Evolutionary conservation across 2,888 invertebrate genomes (phyloP), one percentile per base, ranked within the genome.

Genomic region (Mallateleia sp.): DNA sequence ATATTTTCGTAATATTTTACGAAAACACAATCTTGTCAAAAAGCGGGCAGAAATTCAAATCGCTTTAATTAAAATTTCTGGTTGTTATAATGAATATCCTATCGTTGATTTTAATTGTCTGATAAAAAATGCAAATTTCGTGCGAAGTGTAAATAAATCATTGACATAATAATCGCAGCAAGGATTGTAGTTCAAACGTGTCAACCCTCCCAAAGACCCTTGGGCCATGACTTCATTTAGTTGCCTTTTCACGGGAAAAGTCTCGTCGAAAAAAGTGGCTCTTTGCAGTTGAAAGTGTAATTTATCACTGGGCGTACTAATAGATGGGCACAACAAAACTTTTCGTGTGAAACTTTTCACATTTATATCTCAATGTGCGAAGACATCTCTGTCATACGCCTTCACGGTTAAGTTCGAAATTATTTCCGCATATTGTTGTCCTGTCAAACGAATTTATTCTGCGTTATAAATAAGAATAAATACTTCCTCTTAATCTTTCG

Each of bases 291-390:
- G 56, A 85, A 67, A 72, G 64, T 20, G 67, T 50, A 67, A 79
- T 85, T 85, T 79, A 79, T 85, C 77, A 74, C 67, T 20, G 42
- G 14, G 32, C 14, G 24, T 64, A 54, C 71, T 85, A 79, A 85
- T 85, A 79, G 60, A 85, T 74, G 84, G 45, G 79, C 74, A 50
- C 52, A 85, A 79, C 74, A 72, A 54, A 84, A 84, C 78, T 85
- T 85, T 79, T 67, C 67, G 60, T 62, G 79, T 54, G 52, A 79
- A 85, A 85, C 85, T 85, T 85, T 79, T 52, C 85, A 69, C 79
- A 85, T 85, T 85, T 67, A 79, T 85, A 79, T 85, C 79, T 74
- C 74, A 56, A 79, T 79, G 45, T 38, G n/a, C 45, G 66, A 72
- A 66, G 67, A 78, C 77, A 58, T 60, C 25, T 50, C 14, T 47